phyloP scores from a whole-genome alignment of 2,797 vertebrate species.

The Phrynocephalus vlangalii region DNA sequence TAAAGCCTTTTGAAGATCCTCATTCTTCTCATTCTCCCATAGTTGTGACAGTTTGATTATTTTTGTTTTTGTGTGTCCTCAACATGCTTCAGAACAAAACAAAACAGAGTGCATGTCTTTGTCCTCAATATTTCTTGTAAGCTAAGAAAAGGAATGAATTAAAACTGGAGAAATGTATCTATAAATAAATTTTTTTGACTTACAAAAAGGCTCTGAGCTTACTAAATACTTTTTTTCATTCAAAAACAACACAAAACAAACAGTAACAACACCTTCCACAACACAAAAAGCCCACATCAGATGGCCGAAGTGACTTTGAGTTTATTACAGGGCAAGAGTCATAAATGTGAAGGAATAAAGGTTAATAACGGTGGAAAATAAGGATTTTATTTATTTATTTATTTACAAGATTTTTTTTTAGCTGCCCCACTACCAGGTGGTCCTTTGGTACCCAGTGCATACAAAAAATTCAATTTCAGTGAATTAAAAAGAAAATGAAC shows the following conservation, averaged over 20 bases:
- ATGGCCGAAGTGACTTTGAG: fast-evolving
- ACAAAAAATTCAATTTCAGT: neutral
- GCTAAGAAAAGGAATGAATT: slow-evolving; percentile 1
- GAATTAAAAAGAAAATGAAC: slow-evolving; percentile 1
- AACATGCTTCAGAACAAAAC: neutral
- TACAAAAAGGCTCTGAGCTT: slow-evolving; percentile 29
- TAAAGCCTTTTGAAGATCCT: neutral
- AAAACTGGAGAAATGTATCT: slow-evolving; percentile 22
- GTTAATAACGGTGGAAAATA: slow-evolving; percentile 31
- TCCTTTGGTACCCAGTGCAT: neutral
- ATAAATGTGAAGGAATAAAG: neutral
- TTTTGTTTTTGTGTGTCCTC: neutral
- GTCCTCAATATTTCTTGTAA: neutral
- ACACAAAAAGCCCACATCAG: neutral
- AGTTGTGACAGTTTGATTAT: neutral
- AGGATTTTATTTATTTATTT: neutral
- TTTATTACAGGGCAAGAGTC: slow-evolving; percentile 27
- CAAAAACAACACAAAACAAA: slow-evolving; percentile 13
- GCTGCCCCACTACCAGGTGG: too few relatives aligned
- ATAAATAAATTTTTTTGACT: slow-evolving; percentile 15
- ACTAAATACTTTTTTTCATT: neutral
- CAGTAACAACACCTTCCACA: too few relatives aligned
- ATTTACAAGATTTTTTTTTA: too few relatives aligned
- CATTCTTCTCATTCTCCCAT: neutral
- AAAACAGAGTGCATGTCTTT: neutral